phyloP scores from a whole-genome alignment of 2,113 vertebrate genomes.

The Heptranchias perlo region DNA sequence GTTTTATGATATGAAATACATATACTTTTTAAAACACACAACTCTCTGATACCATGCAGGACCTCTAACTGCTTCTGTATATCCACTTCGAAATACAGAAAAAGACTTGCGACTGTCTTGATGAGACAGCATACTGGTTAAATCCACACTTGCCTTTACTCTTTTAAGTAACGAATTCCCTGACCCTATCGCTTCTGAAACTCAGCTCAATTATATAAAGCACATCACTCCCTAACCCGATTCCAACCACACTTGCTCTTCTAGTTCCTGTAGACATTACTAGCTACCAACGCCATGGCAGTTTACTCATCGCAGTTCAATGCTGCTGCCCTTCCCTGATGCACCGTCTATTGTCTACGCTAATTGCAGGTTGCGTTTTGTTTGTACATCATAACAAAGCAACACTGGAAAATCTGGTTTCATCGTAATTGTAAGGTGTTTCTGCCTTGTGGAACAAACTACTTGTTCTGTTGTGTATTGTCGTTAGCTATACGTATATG shows the following conservation, averaged over 20 bases:
- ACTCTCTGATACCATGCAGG: not conserved
- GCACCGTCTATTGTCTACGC: not conserved
- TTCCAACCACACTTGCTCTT: not conserved
- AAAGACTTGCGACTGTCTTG: too few species aligned
- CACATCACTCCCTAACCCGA: not conserved
- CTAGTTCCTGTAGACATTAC: not conserved
- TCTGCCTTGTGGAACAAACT: not conserved
- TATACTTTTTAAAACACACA: not conserved
- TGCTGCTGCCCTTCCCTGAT: not conserved
- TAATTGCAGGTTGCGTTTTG: not conserved
- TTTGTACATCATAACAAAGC: not conserved
- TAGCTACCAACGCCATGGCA: not conserved
- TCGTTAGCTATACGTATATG: not conserved
- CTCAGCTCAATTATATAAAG: not conserved
- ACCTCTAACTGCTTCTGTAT: not conserved
- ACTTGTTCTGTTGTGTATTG: not conserved
- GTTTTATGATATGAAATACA: not conserved
- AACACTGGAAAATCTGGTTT: constrained; percentile 14
- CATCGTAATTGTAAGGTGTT: not conserved
- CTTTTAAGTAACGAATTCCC: not conserved
- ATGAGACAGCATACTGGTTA: not conserved
- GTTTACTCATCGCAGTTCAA: not conserved
- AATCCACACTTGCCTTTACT: not conserved
- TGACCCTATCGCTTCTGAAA: not conserved
- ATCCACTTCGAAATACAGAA: not conserved